Base-by-base conservation (phyloP, 2,797 vertebrate species). In the Hyperoplus lanceolatus region DNA sequence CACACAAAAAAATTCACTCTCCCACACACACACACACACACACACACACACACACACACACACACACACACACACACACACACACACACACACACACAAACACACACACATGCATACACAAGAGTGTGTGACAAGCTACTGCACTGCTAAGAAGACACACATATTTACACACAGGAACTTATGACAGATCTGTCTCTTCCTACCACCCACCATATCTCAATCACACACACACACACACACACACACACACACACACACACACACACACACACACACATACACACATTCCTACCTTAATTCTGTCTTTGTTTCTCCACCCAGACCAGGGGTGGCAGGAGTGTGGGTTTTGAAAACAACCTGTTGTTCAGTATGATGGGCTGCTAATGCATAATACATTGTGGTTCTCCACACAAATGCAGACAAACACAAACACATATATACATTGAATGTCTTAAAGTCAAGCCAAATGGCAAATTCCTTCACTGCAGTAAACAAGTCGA, bases 281-380 rank as follows among this genome's bases (percentile, higher is more conserved):
- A 70, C 46, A 77, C 45, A 48, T 36, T 76, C 79, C 66, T 77
- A 83, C 77, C 86, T 84, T 65, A 15, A 5, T 63, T 77, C 62
- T 49, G 50, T 83, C 42, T 75, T 61, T 77, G 43, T 77, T 79
- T 81, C 70, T 72, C 64, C 67, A 57, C 36, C 41, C 64, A 71
- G 60, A 72, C 56, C 67, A 61, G 75, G 46, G 54, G 66, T 75
- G 87, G 75, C 82, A 73, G 62, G 69, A 82, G 43, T 74, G 80
- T 66, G 73, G 83, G 62, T 62, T 88, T 77, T 81, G 78, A 87
- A 84, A 87, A 83, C 84, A 85, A 73, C 39, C 80, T 64, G 84
- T 91, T 91, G 89, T 92, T 92, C 75, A 58, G 76, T 61, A 16
- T 78, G 87, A 91, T 87, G 82, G 65, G 55, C 79, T 65, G 42